These are phyloP conservation scores for Scolopax rusticola DNA, from an alignment of 2,797 vertebrate species.

Conservation along the genomic window DNA sequence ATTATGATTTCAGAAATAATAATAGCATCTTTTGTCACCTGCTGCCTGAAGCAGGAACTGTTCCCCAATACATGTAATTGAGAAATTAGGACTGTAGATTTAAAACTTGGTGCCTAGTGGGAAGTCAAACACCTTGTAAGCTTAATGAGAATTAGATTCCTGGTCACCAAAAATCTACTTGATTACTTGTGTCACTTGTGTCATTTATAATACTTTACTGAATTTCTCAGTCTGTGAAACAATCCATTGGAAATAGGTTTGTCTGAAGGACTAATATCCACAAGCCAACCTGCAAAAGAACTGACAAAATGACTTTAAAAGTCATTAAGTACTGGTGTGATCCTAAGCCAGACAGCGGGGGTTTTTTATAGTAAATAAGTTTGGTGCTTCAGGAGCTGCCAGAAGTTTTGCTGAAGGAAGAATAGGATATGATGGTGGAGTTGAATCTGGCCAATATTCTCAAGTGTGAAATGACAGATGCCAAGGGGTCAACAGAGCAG, in stretches of 20 bases:
- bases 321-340: neutral
- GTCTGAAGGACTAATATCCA: neutral
- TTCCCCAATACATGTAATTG: neutral
- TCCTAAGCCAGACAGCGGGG: neutral
- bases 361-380: neutral
- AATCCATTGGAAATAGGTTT: neutral
- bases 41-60: neutral
- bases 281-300: neutral
- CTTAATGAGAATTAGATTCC: neutral
- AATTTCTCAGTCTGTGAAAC: neutral
- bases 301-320: neutral
- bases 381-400: neutral
- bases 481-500: fast-evolving
- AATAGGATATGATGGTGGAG: neutral
- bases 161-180: neutral
- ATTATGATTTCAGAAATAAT: neutral
- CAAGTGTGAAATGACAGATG: neutral
- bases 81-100: neutral
- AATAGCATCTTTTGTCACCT: neutral
- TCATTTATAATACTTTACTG: neutral
- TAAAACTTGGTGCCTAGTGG: neutral
- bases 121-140: neutral
- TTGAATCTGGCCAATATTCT: neutral
- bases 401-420: neutral
- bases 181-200: neutral